Evolutionary conservation across 2,113 vertebrate genomes (phyloP), one percentile per base, ranked within the genome.

Genomic region (Calyptomena viridis): DNA sequence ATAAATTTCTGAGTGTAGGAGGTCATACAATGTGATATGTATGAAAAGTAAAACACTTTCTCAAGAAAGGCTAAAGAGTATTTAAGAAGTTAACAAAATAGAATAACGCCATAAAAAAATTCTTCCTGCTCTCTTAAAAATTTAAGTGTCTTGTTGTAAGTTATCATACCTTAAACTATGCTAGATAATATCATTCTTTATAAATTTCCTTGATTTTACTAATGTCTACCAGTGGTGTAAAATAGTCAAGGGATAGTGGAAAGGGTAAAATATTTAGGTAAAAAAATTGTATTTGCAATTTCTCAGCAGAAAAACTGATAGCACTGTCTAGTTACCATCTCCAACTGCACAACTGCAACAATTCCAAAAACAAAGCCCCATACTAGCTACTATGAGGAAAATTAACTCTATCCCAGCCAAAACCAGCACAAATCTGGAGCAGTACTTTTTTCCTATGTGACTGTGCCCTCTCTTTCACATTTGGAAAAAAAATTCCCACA

Each of bases 361-460:
- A 40, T 68, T 42, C 27, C 11, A 42, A 55, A n/a, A 86, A 17
- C 27, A 55, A 14, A 75, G 23, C 13, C 15, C 11, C 6, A 5
- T 33, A 20, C 12, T 31, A 68, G 9, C 21, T 60, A 35, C 46
- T 33, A 24, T 18, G 16, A 14, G 31, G 31, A 91, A 86, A 47
- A 68, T 21, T 75, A 79, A 35, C 14, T 46, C 28, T 50, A 42
- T 6, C 13, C 16, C 33, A 81, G 40, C 17, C 35, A 81, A 42
- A 86, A 56, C 6, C 31, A 55, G 12, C 16, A 47, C 13, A 50
- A 90, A 33, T 47, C 1, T 0, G 4, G 33, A 84, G 1, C 2
- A 60, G 21, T 47, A 47, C 3, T 37, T 83, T 44, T 77, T 78
- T 44, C 11, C 4, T 59, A 5, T 64, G 17, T 67, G 59, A 66